Conservation (phyloP, 2,113 vertebrate genomes). For the Diadophis punctatus region DNA sequence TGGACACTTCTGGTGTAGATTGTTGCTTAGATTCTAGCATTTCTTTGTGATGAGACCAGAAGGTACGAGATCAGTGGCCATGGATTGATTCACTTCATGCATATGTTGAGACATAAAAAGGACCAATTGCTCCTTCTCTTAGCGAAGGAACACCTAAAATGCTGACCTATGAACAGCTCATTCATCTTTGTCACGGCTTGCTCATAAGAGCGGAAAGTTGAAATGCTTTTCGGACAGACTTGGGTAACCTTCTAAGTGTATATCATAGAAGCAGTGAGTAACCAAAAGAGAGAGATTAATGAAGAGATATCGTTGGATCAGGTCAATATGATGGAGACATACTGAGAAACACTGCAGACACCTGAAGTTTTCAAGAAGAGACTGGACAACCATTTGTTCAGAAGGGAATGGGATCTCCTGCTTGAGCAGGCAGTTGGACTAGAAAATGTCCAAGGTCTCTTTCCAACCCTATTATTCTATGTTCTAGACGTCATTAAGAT, state of each 20-base stretch:
- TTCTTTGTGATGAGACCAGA: neutral
- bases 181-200: neutral
- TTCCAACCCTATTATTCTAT: neutral
- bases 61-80: neutral
- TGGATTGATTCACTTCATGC: neutral
- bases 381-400: neutral
- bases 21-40: neutral
- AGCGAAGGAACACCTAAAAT: neutral
- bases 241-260: neutral
- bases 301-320: neutral
- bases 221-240: neutral
- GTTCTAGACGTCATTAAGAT: neutral
- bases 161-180: neutral
- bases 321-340: neutral
- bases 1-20: neutral
- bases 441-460: neutral
- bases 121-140: neutral
- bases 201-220: neutral
- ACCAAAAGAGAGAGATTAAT: neutral
- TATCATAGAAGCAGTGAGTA: neutral
- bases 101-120: neutral
- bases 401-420: neutral
- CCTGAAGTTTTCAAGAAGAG: neutral
- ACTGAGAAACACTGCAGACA: neutral
- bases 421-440: neutral